These are phyloP conservation scores for Saiga tatarica DNA, from an alignment of 2,113 vertebrate species.

Conservation along the genomic window DNA sequence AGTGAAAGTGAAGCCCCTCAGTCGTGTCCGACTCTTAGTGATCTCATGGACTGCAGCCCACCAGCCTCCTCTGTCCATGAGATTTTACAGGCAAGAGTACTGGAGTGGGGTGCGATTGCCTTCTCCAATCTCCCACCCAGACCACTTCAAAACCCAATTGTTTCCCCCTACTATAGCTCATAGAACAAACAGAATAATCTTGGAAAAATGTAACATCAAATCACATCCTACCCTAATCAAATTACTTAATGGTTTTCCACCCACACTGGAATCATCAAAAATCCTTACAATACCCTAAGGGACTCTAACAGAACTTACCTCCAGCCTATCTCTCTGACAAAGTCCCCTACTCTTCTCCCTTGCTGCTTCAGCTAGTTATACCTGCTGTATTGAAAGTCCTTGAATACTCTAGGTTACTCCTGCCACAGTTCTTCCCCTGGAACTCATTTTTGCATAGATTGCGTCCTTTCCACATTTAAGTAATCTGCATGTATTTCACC, in stretches of 20 bases:
- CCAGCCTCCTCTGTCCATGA: too few species aligned
- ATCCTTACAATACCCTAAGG: background rate
- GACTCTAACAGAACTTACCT: background rate
- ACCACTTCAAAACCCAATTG: background rate
- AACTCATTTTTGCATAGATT: constrained; percentile 4
- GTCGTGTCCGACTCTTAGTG: fast-evolving
- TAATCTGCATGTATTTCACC: background rate
- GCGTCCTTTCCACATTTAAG: background rate
- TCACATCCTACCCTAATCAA: background rate
- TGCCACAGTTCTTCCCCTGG: background rate
- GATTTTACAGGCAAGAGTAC: too few species aligned
- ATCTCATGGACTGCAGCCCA: too few species aligned
- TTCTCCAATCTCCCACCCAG: background rate
- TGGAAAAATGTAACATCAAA: background rate
- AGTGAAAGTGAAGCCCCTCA: too few species aligned
- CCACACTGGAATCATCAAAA: background rate
- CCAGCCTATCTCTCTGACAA: background rate
- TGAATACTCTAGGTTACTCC: background rate
- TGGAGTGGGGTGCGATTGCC: too few species aligned
- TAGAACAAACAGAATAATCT: background rate
- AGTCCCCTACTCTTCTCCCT: background rate
- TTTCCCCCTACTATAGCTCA: background rate
- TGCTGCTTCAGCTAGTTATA: background rate
- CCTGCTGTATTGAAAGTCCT: background rate
- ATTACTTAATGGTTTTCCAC: background rate